These are phyloP conservation scores for Desmophyllum pertusum DNA, from an alignment of 92 coral and sea anemone species.

Conservation along the genomic window DNA sequence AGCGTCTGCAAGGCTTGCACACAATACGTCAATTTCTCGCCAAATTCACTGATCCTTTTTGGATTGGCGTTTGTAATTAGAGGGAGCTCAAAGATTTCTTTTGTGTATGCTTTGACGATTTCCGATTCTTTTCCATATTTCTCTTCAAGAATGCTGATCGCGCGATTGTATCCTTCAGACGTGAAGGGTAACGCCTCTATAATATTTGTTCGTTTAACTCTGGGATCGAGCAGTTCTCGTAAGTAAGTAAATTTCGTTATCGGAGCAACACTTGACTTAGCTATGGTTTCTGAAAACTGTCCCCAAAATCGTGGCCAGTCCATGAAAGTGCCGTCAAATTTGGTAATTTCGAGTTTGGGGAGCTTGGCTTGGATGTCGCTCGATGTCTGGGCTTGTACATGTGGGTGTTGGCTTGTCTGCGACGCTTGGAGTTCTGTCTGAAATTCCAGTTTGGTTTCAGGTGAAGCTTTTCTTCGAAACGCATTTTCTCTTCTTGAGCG, in stretches of 20 bases:
- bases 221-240: slow-evolving; percentile 39
- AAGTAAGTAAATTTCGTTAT: slow-evolving; percentile 50
- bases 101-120: slow-evolving; percentile 48
- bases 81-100: slow-evolving; percentile 53
- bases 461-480: too few species aligned
- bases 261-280: slow-evolving; percentile 33
- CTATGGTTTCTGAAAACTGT: slow-evolving; percentile 44
- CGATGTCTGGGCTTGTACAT: slow-evolving; percentile 4
- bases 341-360: slow-evolving; percentile 43
- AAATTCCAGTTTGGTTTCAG: slow-evolving; percentile 34
- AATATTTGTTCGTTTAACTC: slow-evolving; percentile 26
- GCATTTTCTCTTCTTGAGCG: too few species aligned
- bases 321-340: slow-evolving; percentile 45
- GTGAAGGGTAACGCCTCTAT: slow-evolving; percentile 54
- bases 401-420: neutral
- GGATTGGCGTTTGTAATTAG: slow-evolving; percentile 26
- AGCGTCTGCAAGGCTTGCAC: slow-evolving; percentile 57
- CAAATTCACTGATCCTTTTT: slow-evolving; percentile 41
- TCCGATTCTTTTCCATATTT: slow-evolving; percentile 48
- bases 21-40: slow-evolving; percentile 43
- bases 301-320: slow-evolving; percentile 60
- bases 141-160: slow-evolving; percentile 43
- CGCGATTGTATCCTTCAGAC: slow-evolving; percentile 55
- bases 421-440: slow-evolving; percentile 34
- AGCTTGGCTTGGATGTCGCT: slow-evolving; percentile 41